Evolutionary conservation across 2,888 invertebrate genomes (phyloP), one percentile per base, ranked within the genome.

Genomic region (Watsonalla binaria): DNA sequence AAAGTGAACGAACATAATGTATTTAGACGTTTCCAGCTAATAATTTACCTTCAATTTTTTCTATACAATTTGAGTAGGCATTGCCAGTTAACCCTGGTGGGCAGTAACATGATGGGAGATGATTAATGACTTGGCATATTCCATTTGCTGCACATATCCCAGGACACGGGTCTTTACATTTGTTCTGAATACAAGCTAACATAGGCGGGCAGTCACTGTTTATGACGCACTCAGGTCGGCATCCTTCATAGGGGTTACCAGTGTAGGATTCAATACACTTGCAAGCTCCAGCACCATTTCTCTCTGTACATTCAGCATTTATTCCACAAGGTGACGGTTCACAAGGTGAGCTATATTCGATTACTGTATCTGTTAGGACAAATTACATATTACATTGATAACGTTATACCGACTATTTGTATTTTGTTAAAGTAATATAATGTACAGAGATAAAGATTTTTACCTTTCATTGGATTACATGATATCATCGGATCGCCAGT

Each of bases 121-220:
- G 96, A 74, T 95, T 95, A 15, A 94, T 90, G 6, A 95, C 95
- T 78, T 93, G 92, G 76, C 96, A 96, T 65, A 94, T 92, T 5
- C 94, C 95, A 73, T 95, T 95, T 50, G 90, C 79, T 46, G 95
- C 96, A 76, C 96, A 96, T 37, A 93, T 91, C 50, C 95, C 95
- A 0, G 94, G 94, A 66, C 97, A 97, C 11, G 97, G 96, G 80
- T 96, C 94, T 74, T 92, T 92, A 78, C 96, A 95, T 84, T 94
- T 95, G 69, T 93, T 93, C 79, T 95, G 94, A 35, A 95, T 92
- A 71, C 96, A 96, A 42, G 96, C 95, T 69, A 92, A 87, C 75
- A 94, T 92, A 47, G 93, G 93, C 7, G 94, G 85, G 72, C 97
- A 97, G 75, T 97, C 96, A 11, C 94, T 93, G 74, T 96, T 96